These are phyloP conservation scores for Lasius platythorax DNA, from an alignment of 2,888 invertebrate species.

Conservation along the genomic window DNA sequence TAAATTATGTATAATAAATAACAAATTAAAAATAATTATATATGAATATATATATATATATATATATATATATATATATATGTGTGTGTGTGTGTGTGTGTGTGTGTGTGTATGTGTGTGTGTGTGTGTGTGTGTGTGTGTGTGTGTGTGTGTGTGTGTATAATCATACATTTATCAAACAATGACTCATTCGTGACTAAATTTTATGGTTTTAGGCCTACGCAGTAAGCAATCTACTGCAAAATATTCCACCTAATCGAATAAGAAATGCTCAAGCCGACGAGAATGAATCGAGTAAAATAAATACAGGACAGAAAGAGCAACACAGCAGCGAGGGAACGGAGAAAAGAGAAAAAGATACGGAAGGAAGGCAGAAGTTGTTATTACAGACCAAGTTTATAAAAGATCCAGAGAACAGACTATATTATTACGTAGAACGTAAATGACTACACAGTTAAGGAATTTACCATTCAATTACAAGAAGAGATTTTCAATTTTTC, in stretches of 20 bases:
- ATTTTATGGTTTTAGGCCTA: slow-evolving; percentile 68
- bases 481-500: background rate
- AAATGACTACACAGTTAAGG: background rate
- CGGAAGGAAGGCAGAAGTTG: background rate
- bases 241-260: slow-evolving; percentile 39
- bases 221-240: slow-evolving; percentile 66
- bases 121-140: too few relatives aligned
- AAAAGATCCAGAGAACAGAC: slow-evolving; percentile 71
- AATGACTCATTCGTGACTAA: background rate
- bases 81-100: background rate
- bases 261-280: slow-evolving; percentile 11
- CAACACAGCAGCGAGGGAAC: slow-evolving; percentile 24
- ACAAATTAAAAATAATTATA: slow-evolving; percentile 11
- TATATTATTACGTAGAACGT: slow-evolving; percentile 71
- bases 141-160: too few relatives aligned
- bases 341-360: background rate
- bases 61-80: background rate
- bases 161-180: background rate
- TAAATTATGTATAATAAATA: slow-evolving; percentile 3
- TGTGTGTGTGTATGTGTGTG: too few relatives aligned
- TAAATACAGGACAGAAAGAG: slow-evolving; percentile 19
- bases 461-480: slow-evolving; percentile 2
- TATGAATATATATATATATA: background rate
- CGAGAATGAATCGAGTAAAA: background rate
- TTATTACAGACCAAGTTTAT: slow-evolving; percentile 53